A percentile compares a stretch with the other conserved stretches of the same genome.
These are phyloP conservation scores for Caranx ignobilis DNA, from an alignment of 2,113 vertebrate genomes.

Conservation along the genomic window DNA sequence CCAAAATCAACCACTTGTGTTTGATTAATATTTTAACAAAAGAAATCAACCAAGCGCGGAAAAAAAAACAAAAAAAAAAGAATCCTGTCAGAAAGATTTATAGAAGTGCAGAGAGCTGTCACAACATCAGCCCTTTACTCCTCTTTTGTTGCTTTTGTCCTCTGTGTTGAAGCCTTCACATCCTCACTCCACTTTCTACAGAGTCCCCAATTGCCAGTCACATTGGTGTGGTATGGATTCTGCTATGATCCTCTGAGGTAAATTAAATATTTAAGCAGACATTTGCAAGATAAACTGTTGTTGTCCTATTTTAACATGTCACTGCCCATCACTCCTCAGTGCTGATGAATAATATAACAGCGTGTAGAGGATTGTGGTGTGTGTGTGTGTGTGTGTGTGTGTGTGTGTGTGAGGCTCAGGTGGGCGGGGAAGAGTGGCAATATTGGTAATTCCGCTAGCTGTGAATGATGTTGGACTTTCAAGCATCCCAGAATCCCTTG, in stretches of 20 bases:
- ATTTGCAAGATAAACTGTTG: slow-evolving; percentile 79
- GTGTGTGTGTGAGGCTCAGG: slow-evolving; percentile 15
- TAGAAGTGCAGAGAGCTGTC: background rate
- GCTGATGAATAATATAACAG: slow-evolving; percentile 72
- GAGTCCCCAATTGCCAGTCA: slow-evolving; percentile 8
- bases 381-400: slow-evolving; percentile 6
- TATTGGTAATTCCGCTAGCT: slow-evolving; percentile 30
- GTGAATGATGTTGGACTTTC: slow-evolving; percentile 23
- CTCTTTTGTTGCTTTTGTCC: slow-evolving; percentile 14
- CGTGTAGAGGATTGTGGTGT: slow-evolving; percentile 9
- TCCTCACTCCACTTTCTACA: background rate
- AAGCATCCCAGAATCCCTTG: slow-evolving; percentile 38
- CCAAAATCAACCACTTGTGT: background rate
- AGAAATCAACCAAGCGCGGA: background rate
- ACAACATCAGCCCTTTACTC: slow-evolving; percentile 5
- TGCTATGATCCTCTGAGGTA: slow-evolving; percentile 47
- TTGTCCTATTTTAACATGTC: slow-evolving; percentile 77
- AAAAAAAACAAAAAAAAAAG: background rate
- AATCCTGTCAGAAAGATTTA: slow-evolving; percentile 6
- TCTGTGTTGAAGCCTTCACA: slow-evolving; percentile 26
- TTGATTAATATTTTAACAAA: slow-evolving; percentile 35
- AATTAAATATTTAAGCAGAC: slow-evolving; percentile 78
- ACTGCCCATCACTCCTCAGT: slow-evolving; percentile 50
- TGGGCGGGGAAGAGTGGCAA: slow-evolving; percentile 3
- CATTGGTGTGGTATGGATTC: slow-evolving; percentile 2